Conservation (phyloP, 92 coral and sea anemone species). For the Epizoanthus scotinus region DNA sequence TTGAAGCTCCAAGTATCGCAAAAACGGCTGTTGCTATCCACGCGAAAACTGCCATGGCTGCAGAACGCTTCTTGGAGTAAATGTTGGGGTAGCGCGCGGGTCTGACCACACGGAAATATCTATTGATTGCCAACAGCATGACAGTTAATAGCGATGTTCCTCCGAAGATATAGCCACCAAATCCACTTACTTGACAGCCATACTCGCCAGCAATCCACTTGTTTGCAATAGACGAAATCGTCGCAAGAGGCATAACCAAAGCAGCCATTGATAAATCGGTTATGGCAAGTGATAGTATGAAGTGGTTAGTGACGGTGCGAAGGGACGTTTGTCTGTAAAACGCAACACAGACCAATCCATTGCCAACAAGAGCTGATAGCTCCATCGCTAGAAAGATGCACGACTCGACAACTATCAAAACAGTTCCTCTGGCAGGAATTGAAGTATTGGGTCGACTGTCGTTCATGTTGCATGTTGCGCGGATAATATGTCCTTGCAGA, state of each 20-base stretch:
- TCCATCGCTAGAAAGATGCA: constrained; percentile 23
- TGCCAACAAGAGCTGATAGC: constrained; percentile 13
- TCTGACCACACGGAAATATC: constrained; percentile 23
- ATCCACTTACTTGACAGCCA: constrained; percentile 14
- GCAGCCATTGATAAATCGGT: constrained; percentile 25
- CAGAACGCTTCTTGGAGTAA: constrained; percentile 27
- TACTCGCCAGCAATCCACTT: constrained; percentile 9
- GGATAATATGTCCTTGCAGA: no score
- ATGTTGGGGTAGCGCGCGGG: background rate
- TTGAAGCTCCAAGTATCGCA: background rate
- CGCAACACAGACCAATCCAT: constrained; percentile 9
- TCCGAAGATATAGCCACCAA: background rate
- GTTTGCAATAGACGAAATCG: constrained; percentile 16
- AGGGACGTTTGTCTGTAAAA: constrained; percentile 26
- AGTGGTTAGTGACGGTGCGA: constrained; percentile 15
- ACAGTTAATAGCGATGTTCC: constrained; percentile 6
- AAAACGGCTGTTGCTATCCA: background rate
- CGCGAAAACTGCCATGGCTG: background rate
- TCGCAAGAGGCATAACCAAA: constrained; percentile 21
- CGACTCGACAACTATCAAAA: background rate
- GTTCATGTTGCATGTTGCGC: constrained; percentile 8
- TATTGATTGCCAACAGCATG: constrained; percentile 31
- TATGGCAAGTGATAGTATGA: constrained; percentile 25
- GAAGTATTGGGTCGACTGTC: background rate
- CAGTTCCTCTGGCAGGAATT: background rate